Conservation (phyloP, 2,113 vertebrate genomes). For the Engystomops pustulosus region DNA sequence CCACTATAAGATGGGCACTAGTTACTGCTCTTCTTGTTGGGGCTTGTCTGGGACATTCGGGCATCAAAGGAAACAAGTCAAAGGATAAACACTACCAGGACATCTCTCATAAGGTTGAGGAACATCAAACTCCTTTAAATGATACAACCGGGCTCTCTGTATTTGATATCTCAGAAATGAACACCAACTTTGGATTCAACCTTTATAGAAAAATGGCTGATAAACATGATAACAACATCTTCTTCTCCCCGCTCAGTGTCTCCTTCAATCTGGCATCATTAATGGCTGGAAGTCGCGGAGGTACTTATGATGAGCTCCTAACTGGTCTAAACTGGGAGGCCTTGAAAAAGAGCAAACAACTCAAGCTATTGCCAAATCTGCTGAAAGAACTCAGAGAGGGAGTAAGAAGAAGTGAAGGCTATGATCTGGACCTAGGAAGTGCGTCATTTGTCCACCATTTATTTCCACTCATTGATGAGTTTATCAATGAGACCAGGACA, state of each 20-base stretch:
- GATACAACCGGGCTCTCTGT: constrained; percentile 58
- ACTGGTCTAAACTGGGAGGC: constrained; percentile 73
- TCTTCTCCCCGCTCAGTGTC: constrained; percentile 85
- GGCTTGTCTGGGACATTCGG: constrained; percentile 58
- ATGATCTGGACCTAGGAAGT: constrained; percentile 75
- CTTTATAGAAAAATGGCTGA: constrained; percentile 85
- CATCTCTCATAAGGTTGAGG: constrained; percentile 23
- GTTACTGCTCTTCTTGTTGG: constrained; percentile 48
- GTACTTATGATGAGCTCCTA: constrained; percentile 77
- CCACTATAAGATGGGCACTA: background rate
- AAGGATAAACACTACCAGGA: constrained; percentile 24
- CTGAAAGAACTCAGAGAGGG: constrained; percentile 78
- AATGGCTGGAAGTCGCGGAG: constrained; percentile 75
- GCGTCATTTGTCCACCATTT: constrained; percentile 77
- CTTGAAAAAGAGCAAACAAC: constrained; percentile 65
- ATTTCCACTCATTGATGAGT: constrained; percentile 73
- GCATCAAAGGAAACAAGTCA: constrained; percentile 12
- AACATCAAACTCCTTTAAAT: constrained; percentile 45
- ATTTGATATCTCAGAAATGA: constrained; percentile 79
- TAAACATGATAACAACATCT: constrained; percentile 83
- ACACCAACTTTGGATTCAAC: constrained; percentile 85
- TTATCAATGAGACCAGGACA: constrained; percentile 75
- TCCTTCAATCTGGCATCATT: constrained; percentile 77
- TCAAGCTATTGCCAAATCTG: constrained; percentile 72
- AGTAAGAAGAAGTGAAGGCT: constrained; percentile 74